These are phyloP conservation scores for Zosterops lateralis DNA, from an alignment of 2,113 vertebrate species.

Conservation along the genomic window DNA sequence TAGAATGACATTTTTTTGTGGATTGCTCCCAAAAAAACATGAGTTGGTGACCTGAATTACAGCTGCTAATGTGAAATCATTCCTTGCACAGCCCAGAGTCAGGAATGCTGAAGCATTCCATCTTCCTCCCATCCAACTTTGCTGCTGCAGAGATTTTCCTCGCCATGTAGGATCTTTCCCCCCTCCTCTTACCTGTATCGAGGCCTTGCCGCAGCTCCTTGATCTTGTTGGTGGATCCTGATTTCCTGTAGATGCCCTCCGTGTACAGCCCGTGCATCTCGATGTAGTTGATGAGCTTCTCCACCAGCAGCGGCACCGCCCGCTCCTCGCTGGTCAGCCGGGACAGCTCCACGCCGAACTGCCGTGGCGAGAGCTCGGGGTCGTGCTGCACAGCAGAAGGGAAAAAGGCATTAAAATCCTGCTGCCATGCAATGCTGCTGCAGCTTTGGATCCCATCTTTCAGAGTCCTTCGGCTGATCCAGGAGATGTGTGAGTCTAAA, in stretches of 20 bases:
- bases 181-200: conserved; percentile 81
- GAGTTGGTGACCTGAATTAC: background rate
- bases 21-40: background rate
- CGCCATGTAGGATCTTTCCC: accelerated
- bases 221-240: conserved; percentile 96
- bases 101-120: background rate
- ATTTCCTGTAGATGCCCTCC: conserved; percentile 96
- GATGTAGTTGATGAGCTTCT: conserved; percentile 98
- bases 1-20: background rate
- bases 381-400: conserved; percentile 79
- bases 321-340: conserved; percentile 91
- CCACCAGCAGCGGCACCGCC: conserved; percentile 89
- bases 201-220: conserved; percentile 93
- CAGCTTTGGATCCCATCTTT: accelerated
- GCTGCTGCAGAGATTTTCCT: background rate
- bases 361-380: conserved; percentile 89
- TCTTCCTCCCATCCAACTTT: background rate
- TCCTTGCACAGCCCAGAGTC: accelerated
- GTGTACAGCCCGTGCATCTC: conserved; percentile 98
- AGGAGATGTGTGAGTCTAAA: background rate
- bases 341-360: conserved; percentile 93
- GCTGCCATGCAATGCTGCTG: background rate
- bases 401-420: background rate
- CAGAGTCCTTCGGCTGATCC: background rate
- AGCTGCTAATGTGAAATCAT: background rate